phyloP scores from a whole-genome alignment of 2,888 invertebrate genomes.

The Mythimna loreyi region DNA sequence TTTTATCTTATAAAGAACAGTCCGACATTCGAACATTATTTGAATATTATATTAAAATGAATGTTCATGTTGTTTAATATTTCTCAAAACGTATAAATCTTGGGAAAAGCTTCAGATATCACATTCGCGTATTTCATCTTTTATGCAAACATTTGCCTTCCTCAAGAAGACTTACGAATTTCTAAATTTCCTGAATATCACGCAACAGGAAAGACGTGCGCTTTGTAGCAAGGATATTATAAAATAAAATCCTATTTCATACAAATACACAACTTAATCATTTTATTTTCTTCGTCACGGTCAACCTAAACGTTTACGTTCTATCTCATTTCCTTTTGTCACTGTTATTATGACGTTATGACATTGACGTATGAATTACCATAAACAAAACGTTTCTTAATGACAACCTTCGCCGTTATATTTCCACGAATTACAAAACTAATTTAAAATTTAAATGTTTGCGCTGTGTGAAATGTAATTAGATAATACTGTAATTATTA shows the following conservation, averaged over 20 bases:
- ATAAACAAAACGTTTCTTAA: conserved; percentile 47
- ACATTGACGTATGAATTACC: conserved; percentile 17
- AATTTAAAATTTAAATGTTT: conserved; percentile 51
- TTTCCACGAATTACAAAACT: conserved; percentile 15
- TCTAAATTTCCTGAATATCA: conserved; percentile 15
- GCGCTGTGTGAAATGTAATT: conserved; percentile 63
- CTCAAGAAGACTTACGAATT: conserved; percentile 16
- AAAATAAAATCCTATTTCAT: neutral
- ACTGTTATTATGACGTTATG: conserved; percentile 13
- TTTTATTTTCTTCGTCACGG: conserved; percentile 2
- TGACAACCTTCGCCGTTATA: conserved; percentile 35
- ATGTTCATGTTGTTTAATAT: neutral
- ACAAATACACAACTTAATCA: neutral
- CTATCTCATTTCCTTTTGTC: conserved; percentile 48
- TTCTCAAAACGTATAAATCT: conserved; percentile 9
- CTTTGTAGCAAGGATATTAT: neutral
- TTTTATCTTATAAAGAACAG: no score
- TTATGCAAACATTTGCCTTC: conserved; percentile 34
- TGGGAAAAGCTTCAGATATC: conserved; percentile 5
- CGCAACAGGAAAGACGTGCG: neutral
- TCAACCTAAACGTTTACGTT: conserved; percentile 53
- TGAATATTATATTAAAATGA: neutral
- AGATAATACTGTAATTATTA: conserved; percentile 7
- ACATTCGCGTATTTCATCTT: conserved; percentile 26
- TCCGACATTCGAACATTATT: neutral